A percentile compares a stretch with the other conserved stretches of the same genome.
phyloP scores from a whole-genome alignment of 2,113 vertebrate species.

The Panthera tigris region DNA sequence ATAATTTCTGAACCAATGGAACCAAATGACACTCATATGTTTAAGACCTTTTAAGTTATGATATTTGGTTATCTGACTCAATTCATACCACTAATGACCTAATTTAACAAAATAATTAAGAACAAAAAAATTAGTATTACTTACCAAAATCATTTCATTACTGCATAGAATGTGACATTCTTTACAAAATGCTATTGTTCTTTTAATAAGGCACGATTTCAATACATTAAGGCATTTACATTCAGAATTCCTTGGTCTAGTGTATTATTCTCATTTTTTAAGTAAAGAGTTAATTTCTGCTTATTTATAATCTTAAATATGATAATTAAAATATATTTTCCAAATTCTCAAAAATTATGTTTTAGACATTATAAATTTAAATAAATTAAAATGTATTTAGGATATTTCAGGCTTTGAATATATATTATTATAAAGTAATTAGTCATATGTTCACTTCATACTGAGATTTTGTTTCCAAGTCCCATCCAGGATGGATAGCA shows the following conservation, averaged over 20 bases:
- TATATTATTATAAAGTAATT: conserved; percentile 3
- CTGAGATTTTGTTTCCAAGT: conserved; percentile 9
- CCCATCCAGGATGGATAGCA: not conserved
- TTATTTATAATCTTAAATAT: not conserved
- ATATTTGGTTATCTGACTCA: conserved; percentile 53
- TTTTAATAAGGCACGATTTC: not conserved
- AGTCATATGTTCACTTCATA: not conserved
- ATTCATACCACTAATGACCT: conserved; percentile 47
- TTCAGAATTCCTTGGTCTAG: not conserved
- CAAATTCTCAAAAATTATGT: not conserved
- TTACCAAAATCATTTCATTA: conserved; percentile 13
- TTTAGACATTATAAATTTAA: conserved; percentile 15
- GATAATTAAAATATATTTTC: not conserved
- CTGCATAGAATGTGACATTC: not conserved
- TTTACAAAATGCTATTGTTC: not conserved
- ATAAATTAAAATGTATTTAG: not conserved
- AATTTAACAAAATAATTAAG: conserved; percentile 39
- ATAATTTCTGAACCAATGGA: not conserved
- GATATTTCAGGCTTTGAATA: not conserved
- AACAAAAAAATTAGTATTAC: not conserved
- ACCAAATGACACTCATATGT: not conserved
- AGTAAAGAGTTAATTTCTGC: not conserved
- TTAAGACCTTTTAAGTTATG: conserved; percentile 8
- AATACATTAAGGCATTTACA: not conserved
- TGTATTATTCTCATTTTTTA: not conserved